A percentile compares a stretch with the other conserved stretches of the same genome.
These are phyloP conservation scores for Morpho helenor DNA, from an alignment of 2,888 invertebrate species.

Conservation along the genomic window DNA sequence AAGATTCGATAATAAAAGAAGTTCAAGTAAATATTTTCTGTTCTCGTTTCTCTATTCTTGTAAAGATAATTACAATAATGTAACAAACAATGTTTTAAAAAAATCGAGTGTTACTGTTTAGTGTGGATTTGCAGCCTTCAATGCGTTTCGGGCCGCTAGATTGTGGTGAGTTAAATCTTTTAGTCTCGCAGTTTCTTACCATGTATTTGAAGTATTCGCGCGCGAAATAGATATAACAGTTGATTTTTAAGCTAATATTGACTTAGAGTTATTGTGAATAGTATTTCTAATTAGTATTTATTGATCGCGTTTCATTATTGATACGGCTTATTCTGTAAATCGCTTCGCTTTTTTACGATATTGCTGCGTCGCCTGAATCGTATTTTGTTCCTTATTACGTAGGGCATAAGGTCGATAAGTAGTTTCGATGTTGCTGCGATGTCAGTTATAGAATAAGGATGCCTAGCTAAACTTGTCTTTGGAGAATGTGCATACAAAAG, in stretches of 20 bases:
- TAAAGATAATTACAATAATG: background rate
- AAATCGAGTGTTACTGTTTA: background rate
- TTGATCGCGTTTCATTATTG: constrained; percentile 45
- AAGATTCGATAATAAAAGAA: constrained; percentile 9
- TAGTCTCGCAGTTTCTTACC: constrained; percentile 33
- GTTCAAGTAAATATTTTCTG: constrained; percentile 29
- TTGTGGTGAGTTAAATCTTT: constrained; percentile 19
- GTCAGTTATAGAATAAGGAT: constrained; percentile 50
- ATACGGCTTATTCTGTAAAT: constrained; percentile 54
- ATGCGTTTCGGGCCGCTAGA: background rate
- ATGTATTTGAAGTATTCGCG: constrained; percentile 31
- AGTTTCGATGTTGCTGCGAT: constrained; percentile 32
- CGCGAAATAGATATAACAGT: constrained; percentile 45
- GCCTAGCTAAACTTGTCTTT: constrained; percentile 42
- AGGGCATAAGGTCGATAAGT: constrained; percentile 40
- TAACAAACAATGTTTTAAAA: background rate
- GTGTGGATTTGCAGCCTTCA: background rate
- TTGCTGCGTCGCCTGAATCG: constrained; percentile 29
- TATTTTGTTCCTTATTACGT: constrained; percentile 40
- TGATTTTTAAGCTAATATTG: constrained; percentile 31
- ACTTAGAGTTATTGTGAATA: background rate
- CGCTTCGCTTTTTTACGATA: constrained; percentile 38
- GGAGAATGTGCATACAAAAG: constrained; percentile 11
- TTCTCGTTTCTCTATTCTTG: constrained; percentile 11
- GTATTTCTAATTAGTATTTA: constrained; percentile 30